These are phyloP conservation scores for Tympanuchus pallidicinctus DNA, from an alignment of 2,113 vertebrate genomes.

Conservation along the genomic window DNA sequence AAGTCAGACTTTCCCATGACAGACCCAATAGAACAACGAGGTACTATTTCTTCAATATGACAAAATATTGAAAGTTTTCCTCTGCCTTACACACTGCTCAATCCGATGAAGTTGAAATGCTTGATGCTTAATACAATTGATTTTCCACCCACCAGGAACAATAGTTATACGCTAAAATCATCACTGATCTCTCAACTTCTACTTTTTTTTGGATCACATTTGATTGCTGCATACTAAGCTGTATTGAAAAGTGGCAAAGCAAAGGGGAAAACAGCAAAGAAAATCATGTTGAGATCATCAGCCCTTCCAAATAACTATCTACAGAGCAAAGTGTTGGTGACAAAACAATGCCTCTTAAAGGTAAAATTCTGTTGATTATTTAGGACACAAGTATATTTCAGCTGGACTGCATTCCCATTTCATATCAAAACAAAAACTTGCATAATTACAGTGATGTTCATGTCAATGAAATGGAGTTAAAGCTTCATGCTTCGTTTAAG, in stretches of 20 bases:
- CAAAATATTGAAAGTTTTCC: neutral
- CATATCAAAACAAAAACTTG: neutral
- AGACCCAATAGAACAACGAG: neutral
- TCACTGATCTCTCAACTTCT: constrained; percentile 10
- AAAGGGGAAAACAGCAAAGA: neutral
- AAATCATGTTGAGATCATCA: neutral
- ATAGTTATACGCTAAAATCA: constrained; percentile 55
- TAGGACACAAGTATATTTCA: neutral
- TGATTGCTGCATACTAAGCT: constrained; percentile 25
- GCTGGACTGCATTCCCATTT: neutral
- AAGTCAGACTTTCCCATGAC: neutral
- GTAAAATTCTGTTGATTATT: neutral
- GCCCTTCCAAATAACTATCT: neutral
- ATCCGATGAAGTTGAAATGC: constrained; percentile 35
- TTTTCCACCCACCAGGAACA: constrained; percentile 60
- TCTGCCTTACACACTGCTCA: constrained; percentile 14
- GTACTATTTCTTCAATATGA: neutral
- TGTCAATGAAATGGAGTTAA: neutral
- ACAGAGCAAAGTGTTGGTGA: neutral
- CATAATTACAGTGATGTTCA: neutral
- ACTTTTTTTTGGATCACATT: neutral
- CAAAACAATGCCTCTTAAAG: neutral
- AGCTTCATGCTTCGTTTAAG: neutral
- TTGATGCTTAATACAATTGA: constrained; percentile 49
- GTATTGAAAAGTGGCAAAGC: neutral